These are phyloP conservation scores for Pyrocoelia pectoralis DNA, from an alignment of 2,888 invertebrate genomes.

Conservation along the genomic window DNA sequence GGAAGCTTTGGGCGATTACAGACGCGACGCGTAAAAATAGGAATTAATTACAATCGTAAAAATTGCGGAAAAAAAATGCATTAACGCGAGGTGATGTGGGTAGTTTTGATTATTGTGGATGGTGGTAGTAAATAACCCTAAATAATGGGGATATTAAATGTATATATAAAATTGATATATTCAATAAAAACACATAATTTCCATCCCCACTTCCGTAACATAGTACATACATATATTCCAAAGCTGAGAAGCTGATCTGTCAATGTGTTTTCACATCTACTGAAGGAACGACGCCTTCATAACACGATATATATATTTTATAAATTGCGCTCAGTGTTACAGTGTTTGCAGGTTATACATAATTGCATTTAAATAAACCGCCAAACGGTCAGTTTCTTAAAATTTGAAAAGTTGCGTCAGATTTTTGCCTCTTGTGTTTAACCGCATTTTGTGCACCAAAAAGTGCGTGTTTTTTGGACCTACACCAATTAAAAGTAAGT, in stretches of 20 bases:
- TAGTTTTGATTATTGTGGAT: not conserved
- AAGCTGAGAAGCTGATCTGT: slow-evolving; percentile 34
- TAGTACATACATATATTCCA: slow-evolving; percentile 8
- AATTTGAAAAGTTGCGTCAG: slow-evolving; percentile 4
- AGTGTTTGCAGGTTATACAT: not conserved
- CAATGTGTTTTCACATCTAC: slow-evolving; percentile 34
- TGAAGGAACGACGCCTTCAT: slow-evolving; percentile 25
- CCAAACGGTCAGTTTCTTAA: not conserved
- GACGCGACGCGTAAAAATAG: not conserved
- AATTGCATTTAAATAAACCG: not conserved
- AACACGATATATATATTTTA: not conserved
- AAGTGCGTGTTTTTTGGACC: slow-evolving; percentile 10
- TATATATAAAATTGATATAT: slow-evolving; percentile 10
- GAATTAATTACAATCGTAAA: not conserved
- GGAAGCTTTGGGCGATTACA: not conserved
- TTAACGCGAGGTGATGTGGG: not conserved
- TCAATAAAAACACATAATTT: slow-evolving; percentile 10
- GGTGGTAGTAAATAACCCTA: not conserved
- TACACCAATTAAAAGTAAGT: slow-evolving; percentile 2
- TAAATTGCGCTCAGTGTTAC: not conserved
- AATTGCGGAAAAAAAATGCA: not conserved
- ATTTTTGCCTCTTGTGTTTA: not conserved
- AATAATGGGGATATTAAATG: slow-evolving; percentile 9
- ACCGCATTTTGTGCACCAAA: not conserved
- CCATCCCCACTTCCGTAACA: slow-evolving; percentile 32